phyloP scores from a whole-genome alignment of 2,888 invertebrate species.

The Cordilura impudica region DNA sequence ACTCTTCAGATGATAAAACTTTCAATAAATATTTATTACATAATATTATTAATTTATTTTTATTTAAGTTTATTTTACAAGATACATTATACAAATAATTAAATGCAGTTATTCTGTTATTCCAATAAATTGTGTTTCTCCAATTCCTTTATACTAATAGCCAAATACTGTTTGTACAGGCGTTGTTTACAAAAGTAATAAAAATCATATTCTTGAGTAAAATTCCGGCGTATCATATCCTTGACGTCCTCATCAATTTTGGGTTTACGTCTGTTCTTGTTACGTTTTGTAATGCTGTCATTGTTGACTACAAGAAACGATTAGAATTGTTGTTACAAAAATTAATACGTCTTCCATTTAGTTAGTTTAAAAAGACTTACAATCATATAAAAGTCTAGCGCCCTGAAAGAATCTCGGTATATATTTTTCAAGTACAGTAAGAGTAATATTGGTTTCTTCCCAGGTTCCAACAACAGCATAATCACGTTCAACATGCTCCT shows the following conservation, averaged over 20 bases:
- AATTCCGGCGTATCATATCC: constrained; percentile 89
- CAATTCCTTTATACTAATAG: constrained; percentile 67
- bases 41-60: neutral
- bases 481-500: constrained; percentile 89
- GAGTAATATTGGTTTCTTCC: constrained; percentile 90
- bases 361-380: constrained; percentile 78
- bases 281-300: constrained; percentile 81
- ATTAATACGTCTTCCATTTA: neutral
- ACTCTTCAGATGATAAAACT: neutral
- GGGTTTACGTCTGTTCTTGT: constrained; percentile 91
- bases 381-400: constrained; percentile 86
- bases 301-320: constrained; percentile 66
- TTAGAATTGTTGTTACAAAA: neutral
- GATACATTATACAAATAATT: constrained; percentile 25
- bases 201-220: constrained; percentile 92
- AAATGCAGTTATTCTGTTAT: constrained; percentile 1
- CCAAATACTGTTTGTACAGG: constrained; percentile 83
- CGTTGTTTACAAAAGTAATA: constrained; percentile 93
- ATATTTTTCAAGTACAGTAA: constrained; percentile 89
- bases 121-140: constrained; percentile 59
- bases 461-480: constrained; percentile 93
- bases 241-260: constrained; percentile 89
- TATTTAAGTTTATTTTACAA: neutral
- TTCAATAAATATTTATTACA: neutral
- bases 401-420: constrained; percentile 90